Base-by-base conservation (phyloP, 2,113 vertebrate species). In the Corydoras sp. region DNA sequence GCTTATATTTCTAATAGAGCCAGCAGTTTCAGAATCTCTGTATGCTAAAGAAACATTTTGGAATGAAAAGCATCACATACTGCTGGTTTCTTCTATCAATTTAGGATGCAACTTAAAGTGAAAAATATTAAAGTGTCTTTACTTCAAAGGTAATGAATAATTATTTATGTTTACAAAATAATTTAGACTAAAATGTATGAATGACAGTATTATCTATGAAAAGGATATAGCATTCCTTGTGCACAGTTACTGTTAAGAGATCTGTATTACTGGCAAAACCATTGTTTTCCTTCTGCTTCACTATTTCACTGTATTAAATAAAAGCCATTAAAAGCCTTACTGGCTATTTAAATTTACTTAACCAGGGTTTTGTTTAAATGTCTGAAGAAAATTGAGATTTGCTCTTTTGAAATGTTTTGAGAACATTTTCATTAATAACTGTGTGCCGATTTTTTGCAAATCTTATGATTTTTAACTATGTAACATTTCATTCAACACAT, bases 241-340 rank as follows among this genome's bases (percentile, higher is more conserved):
- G 78, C 75, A 77, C 71, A 72, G 61, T 80, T 80, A 74, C 78
- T 77, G 75, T 77, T 80, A 71, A 77, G 68, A 77, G 68, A 69
- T 77, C 71, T 62, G 58, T 74, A 65, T 74, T 71, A 69, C 69
- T 74, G 78, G 58, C 72, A 74, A 74, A 51, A 49, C 58, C 70
- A 61, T 31, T 68, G 62, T 71, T 77, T 71, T 69, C 35, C 69
- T 72, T 77, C 68, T 75, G 68, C 75, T 77, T 74, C 72, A 74
- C 68, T 75, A 77, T 77, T 71, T 80, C 78, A 77, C 75, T 80
- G 78, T 80, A 77, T 68, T 53, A 73, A 80, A 80, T 80, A 74
- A 80, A 78, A 74, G 72, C 66, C 72, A 74, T 74, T 56, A 29
- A 68, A 73, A 73, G 58, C 74, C 32, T 60, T 58, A 65, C 9